Evolutionary conservation across 1,140 invertebrate genomes (phyloP).

Genomic region (Alviniconcha marisindica): DNA sequence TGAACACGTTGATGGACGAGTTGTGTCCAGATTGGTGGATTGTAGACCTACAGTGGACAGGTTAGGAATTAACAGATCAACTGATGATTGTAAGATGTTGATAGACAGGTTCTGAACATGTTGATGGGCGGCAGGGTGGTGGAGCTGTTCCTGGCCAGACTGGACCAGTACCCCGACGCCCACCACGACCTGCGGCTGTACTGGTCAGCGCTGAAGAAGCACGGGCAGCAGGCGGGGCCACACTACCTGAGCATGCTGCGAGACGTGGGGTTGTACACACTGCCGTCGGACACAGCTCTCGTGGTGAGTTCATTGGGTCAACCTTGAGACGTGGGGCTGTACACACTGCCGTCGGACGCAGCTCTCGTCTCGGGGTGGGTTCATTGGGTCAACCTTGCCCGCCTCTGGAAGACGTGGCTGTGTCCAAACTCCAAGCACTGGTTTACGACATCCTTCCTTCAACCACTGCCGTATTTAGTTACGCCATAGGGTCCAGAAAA

Average conservation of each 20-base stretch:
- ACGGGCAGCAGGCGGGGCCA: slow-evolving; percentile 49
- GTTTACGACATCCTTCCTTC: too few relatives aligned
- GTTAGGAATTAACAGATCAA: too few relatives aligned
- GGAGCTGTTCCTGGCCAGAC: slow-evolving; percentile 55
- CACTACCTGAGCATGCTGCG: slow-evolving; percentile 58
- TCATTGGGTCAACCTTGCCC: too few relatives aligned
- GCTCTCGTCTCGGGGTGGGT: neutral
- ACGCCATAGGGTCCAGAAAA: too few relatives aligned
- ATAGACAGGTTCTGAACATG: too few relatives aligned
- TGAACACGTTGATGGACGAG: too few relatives aligned
- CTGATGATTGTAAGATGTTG: too few relatives aligned
- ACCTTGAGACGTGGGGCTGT: slow-evolving; percentile 49
- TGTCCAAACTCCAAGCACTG: too few relatives aligned
- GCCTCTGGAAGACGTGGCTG: slow-evolving; percentile 39
- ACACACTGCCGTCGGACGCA: slow-evolving; percentile 12
- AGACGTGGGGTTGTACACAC: slow-evolving; percentile 48
- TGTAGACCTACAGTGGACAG: too few relatives aligned
- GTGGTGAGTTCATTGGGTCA: neutral
- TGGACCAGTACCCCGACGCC: slow-evolving; percentile 52
- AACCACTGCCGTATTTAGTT: too few relatives aligned
- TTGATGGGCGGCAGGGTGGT: slow-evolving; percentile 55
- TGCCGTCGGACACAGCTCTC: neutral
- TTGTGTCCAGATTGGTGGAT: too few relatives aligned
- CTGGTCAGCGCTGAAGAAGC: slow-evolving; percentile 61
- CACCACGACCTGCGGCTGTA: slow-evolving; percentile 61